phyloP scores from a whole-genome alignment of 1,140 invertebrate genomes.

The Ceratina calcarata region DNA sequence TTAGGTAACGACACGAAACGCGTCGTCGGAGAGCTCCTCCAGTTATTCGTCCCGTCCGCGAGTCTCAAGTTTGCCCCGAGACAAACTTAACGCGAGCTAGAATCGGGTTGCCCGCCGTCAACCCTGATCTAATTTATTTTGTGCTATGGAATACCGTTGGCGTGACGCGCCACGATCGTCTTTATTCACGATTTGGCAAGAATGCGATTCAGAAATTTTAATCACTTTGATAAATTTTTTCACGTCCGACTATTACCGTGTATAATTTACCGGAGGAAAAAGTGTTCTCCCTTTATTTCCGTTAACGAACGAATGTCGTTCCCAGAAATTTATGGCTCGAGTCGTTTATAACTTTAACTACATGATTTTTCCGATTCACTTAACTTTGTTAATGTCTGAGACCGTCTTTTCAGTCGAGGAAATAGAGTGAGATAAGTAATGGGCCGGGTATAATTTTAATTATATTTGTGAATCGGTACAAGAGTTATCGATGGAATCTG shows the following conservation, averaged over 20 bases:
- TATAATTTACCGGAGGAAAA: not conserved
- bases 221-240: not conserved
- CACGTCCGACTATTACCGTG: not conserved
- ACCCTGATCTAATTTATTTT: too few species aligned
- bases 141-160: too few species aligned
- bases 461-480: too few species aligned
- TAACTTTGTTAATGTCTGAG: not conserved
- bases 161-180: conserved; percentile 29
- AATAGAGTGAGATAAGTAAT: too few species aligned
- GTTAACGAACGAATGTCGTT: not conserved
- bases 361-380: conserved; percentile 17
- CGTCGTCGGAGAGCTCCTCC: not conserved
- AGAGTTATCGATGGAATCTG: not conserved
- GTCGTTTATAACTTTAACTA: not conserved
- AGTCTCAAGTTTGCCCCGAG: not conserved
- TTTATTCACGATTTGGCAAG: conserved; percentile 47
- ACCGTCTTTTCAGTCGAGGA: not conserved
- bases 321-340: not conserved
- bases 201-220: too few species aligned
- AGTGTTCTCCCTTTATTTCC: conserved; percentile 7
- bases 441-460: too few species aligned
- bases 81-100: not conserved
- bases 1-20: conserved; percentile 22
- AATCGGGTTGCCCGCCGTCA: not conserved
- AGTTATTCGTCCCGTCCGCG: not conserved